A percentile compares a stretch with the other conserved stretches of the same genome.
These are phyloP conservation scores for Marisa cornuarietis DNA, from an alignment of 1,140 invertebrate genomes.

Conservation along the genomic window DNA sequence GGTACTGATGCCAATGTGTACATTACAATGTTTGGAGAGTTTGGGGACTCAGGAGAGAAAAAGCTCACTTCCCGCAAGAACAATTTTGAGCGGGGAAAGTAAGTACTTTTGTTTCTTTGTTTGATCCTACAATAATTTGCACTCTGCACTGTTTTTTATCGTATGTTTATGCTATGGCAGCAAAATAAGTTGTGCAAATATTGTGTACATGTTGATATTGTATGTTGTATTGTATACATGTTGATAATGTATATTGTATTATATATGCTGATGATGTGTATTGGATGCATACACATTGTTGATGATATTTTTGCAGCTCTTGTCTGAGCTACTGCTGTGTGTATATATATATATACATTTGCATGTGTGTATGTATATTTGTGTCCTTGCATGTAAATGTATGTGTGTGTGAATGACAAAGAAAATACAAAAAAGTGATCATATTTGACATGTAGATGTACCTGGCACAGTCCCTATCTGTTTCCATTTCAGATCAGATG, in stretches of 20 bases:
- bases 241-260: too few species aligned
- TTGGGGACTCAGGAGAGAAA: constrained; percentile 63
- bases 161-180: too few species aligned
- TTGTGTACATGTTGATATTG: too few species aligned
- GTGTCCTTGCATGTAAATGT: not conserved
- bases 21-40: constrained; percentile 67
- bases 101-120: constrained; percentile 31
- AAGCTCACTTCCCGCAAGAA: constrained; percentile 45
- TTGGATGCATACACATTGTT: not conserved
- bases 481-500: constrained; percentile 54
- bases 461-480: not conserved
- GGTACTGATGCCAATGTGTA: constrained; percentile 67
- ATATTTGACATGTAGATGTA: not conserved
- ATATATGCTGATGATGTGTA: too few species aligned
- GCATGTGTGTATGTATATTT: too few species aligned
- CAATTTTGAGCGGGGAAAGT: constrained; percentile 59
- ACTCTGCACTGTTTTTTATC: too few species aligned
- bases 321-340: not conserved
- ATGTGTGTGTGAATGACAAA: not conserved
- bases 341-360: not conserved
- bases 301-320: not conserved
- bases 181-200: too few species aligned
- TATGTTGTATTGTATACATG: too few species aligned
- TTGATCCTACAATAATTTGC: not conserved
- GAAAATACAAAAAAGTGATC: not conserved